phyloP scores from a whole-genome alignment of 2,797 vertebrate species.

The Anabacerthia variegaticeps region DNA sequence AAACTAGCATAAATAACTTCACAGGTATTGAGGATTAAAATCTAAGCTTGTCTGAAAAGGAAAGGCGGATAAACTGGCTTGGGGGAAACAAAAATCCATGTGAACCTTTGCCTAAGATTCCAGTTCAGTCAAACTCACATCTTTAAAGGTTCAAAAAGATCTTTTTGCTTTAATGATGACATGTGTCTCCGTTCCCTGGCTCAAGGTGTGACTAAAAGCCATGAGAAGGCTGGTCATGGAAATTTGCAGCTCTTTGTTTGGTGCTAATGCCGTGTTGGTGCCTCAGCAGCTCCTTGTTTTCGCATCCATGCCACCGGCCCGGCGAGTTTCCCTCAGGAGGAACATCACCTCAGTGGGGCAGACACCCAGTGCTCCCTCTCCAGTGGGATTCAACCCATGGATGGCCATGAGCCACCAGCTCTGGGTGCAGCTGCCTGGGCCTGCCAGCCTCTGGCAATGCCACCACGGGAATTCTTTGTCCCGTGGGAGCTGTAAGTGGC shows the following conservation, averaged over 20 bases:
- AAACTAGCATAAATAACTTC: conserved; percentile 42
- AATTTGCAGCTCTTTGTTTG: not conserved
- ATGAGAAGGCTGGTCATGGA: conserved; percentile 39
- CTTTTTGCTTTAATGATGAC: conserved; percentile 52
- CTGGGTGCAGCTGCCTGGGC: not conserved
- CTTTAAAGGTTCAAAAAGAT: conserved; percentile 59
- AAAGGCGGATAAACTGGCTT: conserved; percentile 34
- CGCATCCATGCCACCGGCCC: not conserved
- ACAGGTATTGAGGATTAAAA: conserved; percentile 56
- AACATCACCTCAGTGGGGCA: not conserved
- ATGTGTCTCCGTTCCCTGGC: conserved; percentile 7
- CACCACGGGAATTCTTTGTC: not conserved
- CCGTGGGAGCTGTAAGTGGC: fast-evolving
- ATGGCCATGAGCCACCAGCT: not conserved
- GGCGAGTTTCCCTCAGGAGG: not conserved
- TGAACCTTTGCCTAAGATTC: conserved; percentile 59
- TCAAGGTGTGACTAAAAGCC: conserved; percentile 40
- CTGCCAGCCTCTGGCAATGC: not conserved
- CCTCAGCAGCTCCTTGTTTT: not conserved
- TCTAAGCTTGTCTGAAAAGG: conserved; percentile 45
- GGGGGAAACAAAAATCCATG: conserved; percentile 31
- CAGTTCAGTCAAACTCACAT: conserved; percentile 41
- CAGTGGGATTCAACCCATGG: not conserved
- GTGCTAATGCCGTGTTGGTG: not conserved
- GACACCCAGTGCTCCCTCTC: fast-evolving